phyloP scores from a whole-genome alignment of 2,797 vertebrate genomes.

The Labeo calbasu region DNA sequence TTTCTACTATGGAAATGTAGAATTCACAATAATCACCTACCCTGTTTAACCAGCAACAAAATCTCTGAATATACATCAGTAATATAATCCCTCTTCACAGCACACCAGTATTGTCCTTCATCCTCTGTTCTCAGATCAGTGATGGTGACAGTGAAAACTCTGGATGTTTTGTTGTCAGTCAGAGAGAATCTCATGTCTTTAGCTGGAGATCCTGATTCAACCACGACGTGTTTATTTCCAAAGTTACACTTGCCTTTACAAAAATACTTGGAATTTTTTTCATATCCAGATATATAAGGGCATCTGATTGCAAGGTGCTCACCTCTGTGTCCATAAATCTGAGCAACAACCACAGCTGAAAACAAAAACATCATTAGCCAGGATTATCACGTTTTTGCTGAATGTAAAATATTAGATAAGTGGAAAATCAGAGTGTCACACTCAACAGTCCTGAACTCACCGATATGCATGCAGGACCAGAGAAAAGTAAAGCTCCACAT shows the following conservation, averaged over 20 bases:
- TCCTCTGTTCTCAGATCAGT: conserved; percentile 32
- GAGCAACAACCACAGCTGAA: not conserved
- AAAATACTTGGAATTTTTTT: conserved; percentile 19
- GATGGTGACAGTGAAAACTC: conserved; percentile 46
- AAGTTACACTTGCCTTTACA: not conserved
- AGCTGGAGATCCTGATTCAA: conserved; percentile 23
- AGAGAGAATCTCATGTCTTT: conserved; percentile 31
- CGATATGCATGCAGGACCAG: not conserved
- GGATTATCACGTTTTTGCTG: not conserved
- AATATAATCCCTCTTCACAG: fast-evolving
- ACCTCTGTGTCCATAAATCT: not conserved
- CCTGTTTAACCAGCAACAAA: not conserved
- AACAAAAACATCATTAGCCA: not conserved
- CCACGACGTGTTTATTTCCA: not conserved
- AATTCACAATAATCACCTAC: not conserved
- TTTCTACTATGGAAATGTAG: not conserved
- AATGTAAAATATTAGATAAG: not conserved
- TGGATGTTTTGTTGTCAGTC: conserved; percentile 10
- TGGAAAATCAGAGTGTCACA: not conserved
- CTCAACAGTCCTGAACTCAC: not conserved
- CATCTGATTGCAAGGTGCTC: not conserved
- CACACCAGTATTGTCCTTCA: conserved; percentile 30
- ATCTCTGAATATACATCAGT: not conserved
- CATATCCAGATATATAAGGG: not conserved
- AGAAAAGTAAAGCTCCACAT: not conserved